These are phyloP conservation scores for Garra rufa DNA, from an alignment of 2,113 vertebrate species.

Conservation along the genomic window DNA sequence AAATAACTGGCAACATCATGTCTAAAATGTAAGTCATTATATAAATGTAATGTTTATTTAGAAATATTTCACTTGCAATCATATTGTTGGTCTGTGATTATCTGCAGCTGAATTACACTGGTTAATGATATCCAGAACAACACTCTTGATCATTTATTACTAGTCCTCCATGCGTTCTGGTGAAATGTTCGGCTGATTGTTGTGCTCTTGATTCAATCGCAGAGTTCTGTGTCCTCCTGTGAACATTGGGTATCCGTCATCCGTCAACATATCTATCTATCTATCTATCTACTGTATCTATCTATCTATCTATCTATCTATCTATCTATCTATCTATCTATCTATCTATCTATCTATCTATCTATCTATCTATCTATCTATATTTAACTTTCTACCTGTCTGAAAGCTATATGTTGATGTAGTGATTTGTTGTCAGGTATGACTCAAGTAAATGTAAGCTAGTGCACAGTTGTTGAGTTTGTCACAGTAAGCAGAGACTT, in stretches of 20 bases:
- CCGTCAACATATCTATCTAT: not conserved
- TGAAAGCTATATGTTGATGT: not conserved
- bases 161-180: not conserved
- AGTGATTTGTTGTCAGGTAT: slow-evolving; percentile 13
- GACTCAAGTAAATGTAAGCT: not conserved
- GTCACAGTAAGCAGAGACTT: slow-evolving; percentile 14
- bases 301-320: no score
- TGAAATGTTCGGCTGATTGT: not conserved
- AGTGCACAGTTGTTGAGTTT: slow-evolving; percentile 23
- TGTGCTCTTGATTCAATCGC: not conserved
- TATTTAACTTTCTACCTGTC: not conserved
- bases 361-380: not conserved
- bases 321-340: not conserved
- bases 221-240: not conserved
- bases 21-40: not conserved
- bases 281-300: no score
- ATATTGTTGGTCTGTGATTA: not conserved
- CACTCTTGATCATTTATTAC: not conserved
- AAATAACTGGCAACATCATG: not conserved
- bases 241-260: not conserved
- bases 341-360: not conserved
- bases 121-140: no score
- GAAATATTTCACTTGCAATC: not conserved
- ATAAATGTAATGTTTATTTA: not conserved
- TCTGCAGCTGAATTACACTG: no score